Percentiles rank a stretch among this genome's conserved stretches.
These are phyloP conservation scores for Chaetoderma sp. DNA, from an alignment of 2,888 invertebrate species.

Conservation along the genomic window DNA sequence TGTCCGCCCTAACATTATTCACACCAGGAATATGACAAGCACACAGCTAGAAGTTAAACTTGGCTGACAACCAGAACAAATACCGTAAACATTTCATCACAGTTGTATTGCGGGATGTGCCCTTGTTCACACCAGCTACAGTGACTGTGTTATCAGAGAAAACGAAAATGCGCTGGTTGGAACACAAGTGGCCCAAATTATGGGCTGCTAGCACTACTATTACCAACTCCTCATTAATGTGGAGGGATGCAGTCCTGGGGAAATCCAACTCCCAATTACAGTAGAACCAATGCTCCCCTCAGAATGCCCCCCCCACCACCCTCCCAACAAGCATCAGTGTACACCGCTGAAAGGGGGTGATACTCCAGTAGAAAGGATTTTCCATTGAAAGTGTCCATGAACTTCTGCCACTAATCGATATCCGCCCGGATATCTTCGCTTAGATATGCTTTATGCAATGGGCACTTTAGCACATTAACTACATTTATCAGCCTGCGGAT, in stretches of 20 bases:
- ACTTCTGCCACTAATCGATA: slow-evolving; percentile 19
- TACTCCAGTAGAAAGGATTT: slow-evolving; percentile 17
- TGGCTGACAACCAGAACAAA: slow-evolving; percentile 25
- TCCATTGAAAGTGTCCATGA: slow-evolving; percentile 20
- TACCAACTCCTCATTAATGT: slow-evolving; percentile 19
- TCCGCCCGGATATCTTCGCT: background rate
- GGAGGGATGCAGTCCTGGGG: background rate
- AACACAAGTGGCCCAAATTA: slow-evolving; percentile 11
- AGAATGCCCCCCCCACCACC: slow-evolving; percentile 13
- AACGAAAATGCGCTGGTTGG: slow-evolving; percentile 9
- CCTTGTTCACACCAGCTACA: slow-evolving; percentile 15
- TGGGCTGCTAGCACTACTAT: slow-evolving; percentile 10
- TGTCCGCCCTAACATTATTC: slow-evolving; percentile 10
- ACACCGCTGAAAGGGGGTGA: slow-evolving; percentile 14
- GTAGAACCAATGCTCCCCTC: slow-evolving; percentile 18
- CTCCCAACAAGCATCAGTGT: slow-evolving; percentile 16
- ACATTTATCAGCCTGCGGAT: too few species aligned
- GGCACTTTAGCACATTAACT: background rate
- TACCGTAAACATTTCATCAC: slow-evolving; percentile 12
- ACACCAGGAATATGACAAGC: slow-evolving; percentile 12
- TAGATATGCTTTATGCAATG: slow-evolving; percentile 3
- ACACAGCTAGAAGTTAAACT: slow-evolving; percentile 13
- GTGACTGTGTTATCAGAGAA: too few species aligned
- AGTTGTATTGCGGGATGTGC: slow-evolving; percentile 5
- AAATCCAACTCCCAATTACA: too few species aligned